phyloP scores from a whole-genome alignment of 2,797 vertebrate genomes.

The Coccyzus lansbergi region DNA sequence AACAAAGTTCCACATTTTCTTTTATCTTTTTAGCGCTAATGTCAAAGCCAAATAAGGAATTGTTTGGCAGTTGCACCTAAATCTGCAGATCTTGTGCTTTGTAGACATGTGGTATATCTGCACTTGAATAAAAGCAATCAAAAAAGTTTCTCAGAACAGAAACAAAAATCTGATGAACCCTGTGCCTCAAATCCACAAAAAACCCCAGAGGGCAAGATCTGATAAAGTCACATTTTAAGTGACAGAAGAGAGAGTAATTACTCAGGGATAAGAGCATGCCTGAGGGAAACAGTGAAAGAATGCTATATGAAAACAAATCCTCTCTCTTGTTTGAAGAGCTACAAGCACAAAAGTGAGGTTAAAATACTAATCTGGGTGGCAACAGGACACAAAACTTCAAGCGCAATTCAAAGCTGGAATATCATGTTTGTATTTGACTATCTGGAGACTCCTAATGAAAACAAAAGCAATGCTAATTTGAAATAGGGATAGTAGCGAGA shows the following conservation, averaged over 20 bases:
- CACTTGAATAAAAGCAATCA: background rate
- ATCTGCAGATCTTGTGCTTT: background rate
- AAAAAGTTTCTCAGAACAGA: background rate
- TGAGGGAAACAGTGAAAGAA: background rate
- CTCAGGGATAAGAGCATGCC: background rate
- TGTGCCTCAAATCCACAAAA: rapidly evolving
- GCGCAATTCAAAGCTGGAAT: background rate
- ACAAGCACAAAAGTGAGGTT: background rate
- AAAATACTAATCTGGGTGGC: background rate
- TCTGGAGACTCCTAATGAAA: background rate
- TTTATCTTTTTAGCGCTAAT: background rate
- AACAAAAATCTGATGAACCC: background rate
- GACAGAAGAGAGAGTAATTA: background rate
- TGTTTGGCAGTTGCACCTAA: background rate
- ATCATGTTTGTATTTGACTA: background rate
- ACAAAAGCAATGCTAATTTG: background rate
- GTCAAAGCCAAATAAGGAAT: background rate
- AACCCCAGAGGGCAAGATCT: background rate
- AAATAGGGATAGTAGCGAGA: background rate
- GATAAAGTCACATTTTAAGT: background rate
- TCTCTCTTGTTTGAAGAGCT: background rate
- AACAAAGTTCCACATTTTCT: background rate
- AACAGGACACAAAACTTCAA: background rate
- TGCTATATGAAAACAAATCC: background rate
- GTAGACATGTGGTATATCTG: background rate